A percentile compares a stretch with the other conserved stretches of the same genome.
Conservation (phyloP, 2,113 vertebrate species). For the Cyanoderma ruficeps region DNA sequence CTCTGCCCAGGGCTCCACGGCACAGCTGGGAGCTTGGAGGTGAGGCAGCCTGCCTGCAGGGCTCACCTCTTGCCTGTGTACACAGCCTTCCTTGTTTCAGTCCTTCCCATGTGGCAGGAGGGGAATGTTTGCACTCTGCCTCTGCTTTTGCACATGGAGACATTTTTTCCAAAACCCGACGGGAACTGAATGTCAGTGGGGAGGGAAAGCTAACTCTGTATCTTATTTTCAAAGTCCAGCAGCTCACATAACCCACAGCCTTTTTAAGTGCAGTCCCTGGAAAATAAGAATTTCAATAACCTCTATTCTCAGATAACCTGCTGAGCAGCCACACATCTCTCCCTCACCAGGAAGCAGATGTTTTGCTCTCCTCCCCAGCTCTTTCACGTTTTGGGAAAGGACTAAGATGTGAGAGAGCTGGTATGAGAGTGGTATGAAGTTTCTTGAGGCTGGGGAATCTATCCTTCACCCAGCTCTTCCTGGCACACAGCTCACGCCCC, state of each 20-base stretch:
- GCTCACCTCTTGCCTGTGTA: neutral
- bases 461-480: neutral
- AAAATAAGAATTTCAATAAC: conserved; percentile 44
- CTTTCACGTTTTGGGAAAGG: neutral
- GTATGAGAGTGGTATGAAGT: neutral
- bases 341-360: neutral
- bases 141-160: neutral
- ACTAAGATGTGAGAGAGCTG: neutral
- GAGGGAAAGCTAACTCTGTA: neutral
- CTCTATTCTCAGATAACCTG: neutral
- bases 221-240: conserved; percentile 18
- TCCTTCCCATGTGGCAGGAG: neutral
- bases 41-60: neutral
- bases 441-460: neutral
- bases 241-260: neutral
- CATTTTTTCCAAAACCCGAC: neutral
- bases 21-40: neutral
- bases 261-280: neutral
- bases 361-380: neutral
- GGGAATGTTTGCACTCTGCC: neutral
- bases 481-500: neutral
- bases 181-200: neutral
- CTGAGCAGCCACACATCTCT: neutral
- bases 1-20: neutral
- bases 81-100: neutral